These are phyloP conservation scores for Athalia circularis DNA, from an alignment of 2,888 invertebrate species.

Conservation along the genomic window DNA sequence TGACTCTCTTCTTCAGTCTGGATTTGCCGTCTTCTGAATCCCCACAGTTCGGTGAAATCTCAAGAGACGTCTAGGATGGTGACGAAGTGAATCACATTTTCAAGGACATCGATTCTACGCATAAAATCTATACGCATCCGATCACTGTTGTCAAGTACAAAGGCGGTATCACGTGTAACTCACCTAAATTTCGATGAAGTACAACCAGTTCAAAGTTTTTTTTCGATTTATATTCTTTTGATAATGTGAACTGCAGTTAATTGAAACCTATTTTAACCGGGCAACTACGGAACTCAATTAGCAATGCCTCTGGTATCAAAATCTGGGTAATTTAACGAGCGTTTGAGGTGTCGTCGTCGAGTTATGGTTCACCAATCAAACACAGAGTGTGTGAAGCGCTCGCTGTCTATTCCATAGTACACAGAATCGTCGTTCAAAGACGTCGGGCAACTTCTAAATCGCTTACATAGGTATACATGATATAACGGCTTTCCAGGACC, in stretches of 20 bases:
- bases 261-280: neutral
- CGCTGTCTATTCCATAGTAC: neutral
- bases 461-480: slow-evolving; percentile 4
- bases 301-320: slow-evolving; percentile 35
- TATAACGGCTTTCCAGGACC: slow-evolving; percentile 1
- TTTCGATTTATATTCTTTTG: neutral
- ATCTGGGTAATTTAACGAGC: slow-evolving; percentile 35
- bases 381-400: neutral
- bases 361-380: slow-evolving; percentile 36
- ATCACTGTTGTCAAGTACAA: slow-evolving; percentile 12
- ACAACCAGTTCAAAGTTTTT: no score
- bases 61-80: slow-evolving; percentile 5
- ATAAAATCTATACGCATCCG: slow-evolving; percentile 34
- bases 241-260: neutral
- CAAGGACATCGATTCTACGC: slow-evolving; percentile 17
- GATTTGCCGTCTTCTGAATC: slow-evolving; percentile 10
- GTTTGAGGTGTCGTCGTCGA: slow-evolving; percentile 25
- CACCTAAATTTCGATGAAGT: no score
- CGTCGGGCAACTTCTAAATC: slow-evolving; percentile 19
- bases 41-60: slow-evolving; percentile 7
- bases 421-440: slow-evolving; percentile 18
- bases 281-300: slow-evolving; percentile 6
- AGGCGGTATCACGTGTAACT: no score
- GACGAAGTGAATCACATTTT: slow-evolving; percentile 33
- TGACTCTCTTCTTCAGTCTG: neutral